Evolutionary conservation across 1,140 invertebrate species (phyloP), one percentile per base, ranked within the genome.

Genomic region (Psilanteris sp.): DNA sequence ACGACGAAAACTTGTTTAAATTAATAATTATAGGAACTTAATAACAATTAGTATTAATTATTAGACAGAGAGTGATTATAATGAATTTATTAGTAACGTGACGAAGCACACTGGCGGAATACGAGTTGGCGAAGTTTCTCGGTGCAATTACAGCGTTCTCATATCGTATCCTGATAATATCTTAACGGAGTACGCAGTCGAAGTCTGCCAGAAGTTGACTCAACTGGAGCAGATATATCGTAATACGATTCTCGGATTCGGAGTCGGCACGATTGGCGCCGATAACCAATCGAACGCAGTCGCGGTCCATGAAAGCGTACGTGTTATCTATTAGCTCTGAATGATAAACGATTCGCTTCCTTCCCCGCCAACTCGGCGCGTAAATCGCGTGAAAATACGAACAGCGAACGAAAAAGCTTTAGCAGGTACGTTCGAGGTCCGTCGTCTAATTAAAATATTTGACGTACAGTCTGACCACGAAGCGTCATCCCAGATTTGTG

Each of bases 281-380:
- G 80, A 83, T 81, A 83, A 81, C 73, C 64, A 62, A 81, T 82
- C 82, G 79, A 80, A 71, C 74, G 72, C 52, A 62, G 16, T n/a
- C 36, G 31, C 6, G 67, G 55, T 55, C 68, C 71, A 57, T 81
- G 80, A 80, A 68, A 61, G 18, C 31, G 48, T 32, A 36, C 71
- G 74, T 72, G 81, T 79, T 82, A 83, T 83, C 82, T 81, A 81
- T 82, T 81, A 81, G 66, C 71, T 46, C 41, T 22, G 26, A 44
- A 68, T 83, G 81, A 83, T 83, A 82, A 83, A 83, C 79, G 79
- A 78, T 71, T 72, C 70, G 68, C 72, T 83, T 81, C 82, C 82
- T 83, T 81, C 55, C 77, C 59, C 70, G 46, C 54, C 18, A 68
- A 82, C 81, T 80, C 80, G 14, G 62, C 71, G 55, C 80, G 81